Percentiles rank a stretch among this genome's conserved stretches.
These are phyloP conservation scores for Teinopalpus imperialis DNA, from an alignment of 2,888 invertebrate species.

Conservation along the genomic window DNA sequence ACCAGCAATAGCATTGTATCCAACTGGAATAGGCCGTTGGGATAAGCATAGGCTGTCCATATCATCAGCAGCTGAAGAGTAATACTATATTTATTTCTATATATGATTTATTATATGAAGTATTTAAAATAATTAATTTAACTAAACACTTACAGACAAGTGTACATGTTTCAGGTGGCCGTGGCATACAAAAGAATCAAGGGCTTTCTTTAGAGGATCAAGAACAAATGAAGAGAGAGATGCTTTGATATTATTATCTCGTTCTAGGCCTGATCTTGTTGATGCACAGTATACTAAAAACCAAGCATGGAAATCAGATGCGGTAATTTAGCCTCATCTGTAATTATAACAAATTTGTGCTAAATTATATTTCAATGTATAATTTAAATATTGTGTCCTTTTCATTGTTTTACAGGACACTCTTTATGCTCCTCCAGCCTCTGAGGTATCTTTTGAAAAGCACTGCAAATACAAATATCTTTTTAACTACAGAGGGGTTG, in stretches of 20 bases:
- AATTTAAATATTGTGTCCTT: too few species aligned
- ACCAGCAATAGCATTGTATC: slow-evolving; percentile 96
- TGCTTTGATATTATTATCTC: slow-evolving; percentile 90
- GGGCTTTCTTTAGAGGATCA: slow-evolving; percentile 96
- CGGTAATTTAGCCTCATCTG: slow-evolving; percentile 74
- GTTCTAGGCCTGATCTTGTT: slow-evolving; percentile 87
- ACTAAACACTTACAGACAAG: not conserved
- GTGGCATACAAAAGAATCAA: slow-evolving; percentile 88
- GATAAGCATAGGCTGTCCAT: slow-evolving; percentile 90
- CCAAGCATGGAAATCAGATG: slow-evolving; percentile 98
- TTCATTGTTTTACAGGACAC: slow-evolving; percentile 89
- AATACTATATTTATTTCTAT: slow-evolving; percentile 31
- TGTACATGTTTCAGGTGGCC: slow-evolving; percentile 66
- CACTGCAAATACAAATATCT: slow-evolving; percentile 97
- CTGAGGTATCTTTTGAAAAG: slow-evolving; percentile 93
- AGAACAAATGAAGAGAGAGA: slow-evolving; percentile 96
- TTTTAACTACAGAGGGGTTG: slow-evolving; percentile 98
- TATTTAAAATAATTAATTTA: too few species aligned
- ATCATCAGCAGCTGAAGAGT: slow-evolving; percentile 83
- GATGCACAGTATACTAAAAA: slow-evolving; percentile 98
- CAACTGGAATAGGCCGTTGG: slow-evolving; percentile 97
- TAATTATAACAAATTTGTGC: too few species aligned
- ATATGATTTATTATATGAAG: too few species aligned
- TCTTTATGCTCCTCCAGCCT: slow-evolving; percentile 89
- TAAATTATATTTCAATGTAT: too few species aligned